phyloP scores from a whole-genome alignment of 2,113 vertebrate genomes.

The Synodontis membranacea region DNA sequence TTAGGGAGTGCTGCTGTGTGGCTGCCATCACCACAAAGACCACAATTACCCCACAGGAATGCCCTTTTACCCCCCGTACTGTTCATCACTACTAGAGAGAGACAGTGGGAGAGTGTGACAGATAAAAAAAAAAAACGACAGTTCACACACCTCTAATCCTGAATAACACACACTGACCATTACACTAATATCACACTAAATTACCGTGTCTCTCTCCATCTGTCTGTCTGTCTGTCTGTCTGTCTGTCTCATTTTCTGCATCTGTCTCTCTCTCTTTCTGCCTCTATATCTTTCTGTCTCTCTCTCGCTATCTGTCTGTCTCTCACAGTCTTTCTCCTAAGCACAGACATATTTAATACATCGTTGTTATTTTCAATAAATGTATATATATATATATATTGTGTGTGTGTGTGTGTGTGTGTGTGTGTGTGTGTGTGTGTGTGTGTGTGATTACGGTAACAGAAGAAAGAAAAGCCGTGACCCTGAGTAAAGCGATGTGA shows the following conservation, averaged over 20 bases:
- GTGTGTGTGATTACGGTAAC: not conserved
- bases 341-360: not conserved
- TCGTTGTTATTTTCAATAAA: not conserved
- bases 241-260: not conserved
- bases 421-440: not conserved
- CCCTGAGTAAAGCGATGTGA: not conserved
- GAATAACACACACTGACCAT: not conserved
- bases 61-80: conserved; percentile 22
- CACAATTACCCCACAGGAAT: conserved; percentile 54
- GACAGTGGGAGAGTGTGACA: too few species aligned
- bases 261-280: not conserved
- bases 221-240: not conserved
- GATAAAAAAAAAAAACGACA: not conserved
- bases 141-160: not conserved
- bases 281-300: not conserved
- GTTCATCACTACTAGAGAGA: conserved; percentile 16
- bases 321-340: not conserved
- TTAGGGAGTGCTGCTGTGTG: conserved; percentile 63
- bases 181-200: not conserved
- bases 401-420: not conserved
- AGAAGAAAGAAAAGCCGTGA: not conserved
- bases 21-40: conserved; percentile 61
- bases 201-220: too few species aligned
- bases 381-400: too few species aligned
- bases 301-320: not conserved